phyloP scores from a whole-genome alignment of 2,888 invertebrate genomes.

The Thelaira solivaga region DNA sequence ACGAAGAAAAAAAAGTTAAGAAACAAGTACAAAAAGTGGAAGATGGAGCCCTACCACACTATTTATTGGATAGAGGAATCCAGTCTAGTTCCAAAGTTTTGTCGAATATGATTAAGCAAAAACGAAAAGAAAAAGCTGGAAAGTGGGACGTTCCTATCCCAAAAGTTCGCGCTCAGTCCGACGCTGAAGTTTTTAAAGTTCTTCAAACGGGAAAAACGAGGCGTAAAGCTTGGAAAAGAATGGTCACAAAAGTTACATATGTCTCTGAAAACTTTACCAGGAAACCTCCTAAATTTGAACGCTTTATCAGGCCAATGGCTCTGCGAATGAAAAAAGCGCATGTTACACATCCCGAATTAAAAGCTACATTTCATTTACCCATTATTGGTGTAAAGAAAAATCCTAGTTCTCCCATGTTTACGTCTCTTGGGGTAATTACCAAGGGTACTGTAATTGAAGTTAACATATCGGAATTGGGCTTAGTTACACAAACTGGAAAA shows the following conservation, averaged over 20 bases:
- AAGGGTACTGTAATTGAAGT: conserved; percentile 99
- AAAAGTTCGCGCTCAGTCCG: conserved; percentile 97
- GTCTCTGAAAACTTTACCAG: conserved; percentile 99
- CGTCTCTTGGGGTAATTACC: conserved; percentile 97
- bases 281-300: conserved; percentile 99
- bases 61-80: conserved; percentile 97
- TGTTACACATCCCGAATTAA: conserved; percentile 99
- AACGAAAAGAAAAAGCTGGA: conserved; percentile 99
- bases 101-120: conserved; percentile 99
- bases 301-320: conserved; percentile 99
- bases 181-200: conserved; percentile 97
- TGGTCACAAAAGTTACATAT: conserved; percentile 99
- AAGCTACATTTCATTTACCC: conserved; percentile 97
- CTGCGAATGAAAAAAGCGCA: conserved; percentile 97
- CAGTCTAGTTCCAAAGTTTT: conserved; percentile 96
- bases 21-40: conserved; percentile 89
- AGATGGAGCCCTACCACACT: conserved; percentile 96
- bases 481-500: conserved; percentile 99
- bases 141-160: conserved; percentile 99
- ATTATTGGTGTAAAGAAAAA: conserved; percentile 99
- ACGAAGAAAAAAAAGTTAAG: conserved; percentile 95
- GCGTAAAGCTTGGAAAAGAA: conserved; percentile 98
- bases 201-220: conserved; percentile 93
- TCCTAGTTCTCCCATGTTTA: conserved; percentile 98
- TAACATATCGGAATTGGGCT: conserved; percentile 97